Evolutionary conservation across 2,888 invertebrate genomes (phyloP), one percentile per base, ranked within the genome.

Genomic region (Frankliniella intonsa): DNA sequence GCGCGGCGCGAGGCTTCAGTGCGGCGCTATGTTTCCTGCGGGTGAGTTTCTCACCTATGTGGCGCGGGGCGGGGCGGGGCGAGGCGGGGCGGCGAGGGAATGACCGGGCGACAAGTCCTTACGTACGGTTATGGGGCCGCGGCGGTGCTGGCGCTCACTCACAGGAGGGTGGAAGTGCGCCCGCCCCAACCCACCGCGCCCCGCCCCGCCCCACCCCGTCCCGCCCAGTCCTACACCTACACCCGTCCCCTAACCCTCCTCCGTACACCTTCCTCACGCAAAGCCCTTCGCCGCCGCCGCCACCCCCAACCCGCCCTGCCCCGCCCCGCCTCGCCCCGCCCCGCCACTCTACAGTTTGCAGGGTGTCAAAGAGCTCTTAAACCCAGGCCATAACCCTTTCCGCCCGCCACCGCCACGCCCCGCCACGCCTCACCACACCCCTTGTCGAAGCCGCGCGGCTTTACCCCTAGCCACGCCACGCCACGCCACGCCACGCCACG

Each of bases 341-440:
- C 11, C 62, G 14, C 25, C n/a, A 25, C 69, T 76, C 69, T 22
- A 76, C 69, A 76, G 69, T 76, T 76, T 76, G 69, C 69, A 76
- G 69, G 69, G 69, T 76, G 69, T 76, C 69, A 76, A 76, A 76
- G 69, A 76, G 69, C 69, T 76, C 69, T 76, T 76, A 76, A 76
- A 76, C 69, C 69, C 69, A 12, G 69, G 25, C 69, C 69, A 25
- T 76, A 76, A 76, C 69, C 69, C 69, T 69, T 8, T 19, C 69
- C 69, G 9, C 69, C 22, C 25, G 11, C 69, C 25, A 8, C 38
- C 62, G 17, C 62, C 14, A 62, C 62, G 62, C 62, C 17, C 19
- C 22, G 11, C 69, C 22, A n/a, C 22, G 5, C 38, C 38, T 38
- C 22, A 11, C 69, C n/a, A 69, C 11, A 11, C 22, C 69, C 22